These are phyloP conservation scores for Drepana arcuata DNA, from an alignment of 1,140 invertebrate species.

Conservation along the genomic window DNA sequence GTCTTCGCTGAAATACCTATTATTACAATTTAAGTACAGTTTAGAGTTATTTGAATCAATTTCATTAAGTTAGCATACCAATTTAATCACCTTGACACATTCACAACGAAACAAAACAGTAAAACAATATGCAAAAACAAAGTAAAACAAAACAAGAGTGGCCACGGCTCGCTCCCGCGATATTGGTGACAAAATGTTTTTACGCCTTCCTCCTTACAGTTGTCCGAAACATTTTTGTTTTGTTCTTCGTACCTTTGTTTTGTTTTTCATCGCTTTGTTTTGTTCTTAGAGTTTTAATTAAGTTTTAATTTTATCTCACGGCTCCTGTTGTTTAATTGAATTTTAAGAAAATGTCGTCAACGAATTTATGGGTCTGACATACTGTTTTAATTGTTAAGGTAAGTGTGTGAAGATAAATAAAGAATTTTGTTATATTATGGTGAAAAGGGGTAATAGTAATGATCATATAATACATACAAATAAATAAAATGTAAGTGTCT, in stretches of 20 bases:
- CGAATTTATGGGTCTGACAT: slow-evolving; percentile 9
- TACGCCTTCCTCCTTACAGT: slow-evolving; percentile 30
- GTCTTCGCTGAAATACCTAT: too few relatives aligned
- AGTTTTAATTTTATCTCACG: slow-evolving; percentile 55
- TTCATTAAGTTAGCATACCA: slow-evolving; percentile 11
- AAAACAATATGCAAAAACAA: slow-evolving; percentile 9
- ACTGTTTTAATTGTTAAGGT: slow-evolving; percentile 10
- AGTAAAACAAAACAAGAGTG: slow-evolving; percentile 14
- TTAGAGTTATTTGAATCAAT: too few relatives aligned
- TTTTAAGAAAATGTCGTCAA: slow-evolving; percentile 7
- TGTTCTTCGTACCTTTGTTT: slow-evolving; percentile 7
- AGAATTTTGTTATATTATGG: too few relatives aligned
- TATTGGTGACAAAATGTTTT: slow-evolving; percentile 56
- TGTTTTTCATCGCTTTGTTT: slow-evolving; percentile 13
- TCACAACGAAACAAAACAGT: slow-evolving; percentile 16
- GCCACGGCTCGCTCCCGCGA: slow-evolving; percentile 28
- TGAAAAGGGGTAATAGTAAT: too few relatives aligned
- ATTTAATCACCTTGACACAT: slow-evolving; percentile 14
- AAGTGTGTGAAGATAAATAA: too few relatives aligned
- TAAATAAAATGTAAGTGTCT: too few relatives aligned
- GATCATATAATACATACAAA: too few relatives aligned
- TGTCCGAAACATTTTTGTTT: slow-evolving; percentile 16
- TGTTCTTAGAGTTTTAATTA: slow-evolving; percentile 46
- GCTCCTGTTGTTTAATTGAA: slow-evolving; percentile 47
- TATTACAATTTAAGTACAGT: too few relatives aligned